Conservation (phyloP, 2,888 invertebrate genomes). For the Tetanocera ferruginea region DNA sequence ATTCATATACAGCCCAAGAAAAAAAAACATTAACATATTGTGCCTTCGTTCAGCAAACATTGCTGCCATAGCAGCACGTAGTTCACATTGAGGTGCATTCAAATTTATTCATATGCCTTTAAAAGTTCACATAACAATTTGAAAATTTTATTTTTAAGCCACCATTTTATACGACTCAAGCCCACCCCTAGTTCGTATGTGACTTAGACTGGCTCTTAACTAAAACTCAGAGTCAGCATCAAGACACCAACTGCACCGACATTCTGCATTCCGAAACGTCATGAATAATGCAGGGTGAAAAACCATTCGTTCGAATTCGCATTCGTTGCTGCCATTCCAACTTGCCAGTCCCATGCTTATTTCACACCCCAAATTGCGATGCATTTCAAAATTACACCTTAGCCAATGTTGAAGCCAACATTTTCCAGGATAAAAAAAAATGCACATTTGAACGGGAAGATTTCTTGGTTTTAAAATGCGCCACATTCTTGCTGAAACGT, state of each 20-base stretch:
- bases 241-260: not conserved
- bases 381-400: conserved; percentile 25
- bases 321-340: not conserved
- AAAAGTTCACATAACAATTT: conserved; percentile 13
- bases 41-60: too few species aligned
- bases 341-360: not conserved
- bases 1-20: too few species aligned
- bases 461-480: conserved; percentile 11
- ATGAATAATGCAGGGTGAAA: not conserved
- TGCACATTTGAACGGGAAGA: not conserved
- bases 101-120: conserved; percentile 1
- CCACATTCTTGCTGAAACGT: conserved; percentile 9
- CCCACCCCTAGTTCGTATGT: not conserved
- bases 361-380: conserved; percentile 2
- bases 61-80: too few species aligned
- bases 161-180: not conserved
- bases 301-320: not conserved
- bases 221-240: not conserved
- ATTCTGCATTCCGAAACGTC: not conserved
- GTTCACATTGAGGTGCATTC: too few species aligned
- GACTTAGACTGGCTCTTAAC: not conserved
- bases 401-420: not conserved
- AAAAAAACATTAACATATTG: too few species aligned
- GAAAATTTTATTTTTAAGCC: not conserved
- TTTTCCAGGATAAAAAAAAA: not conserved